A percentile compares a stretch with the other conserved stretches of the same genome.
These are phyloP conservation scores for Raja brachyura DNA, from an alignment of 2,113 vertebrate genomes.

Conservation along the genomic window DNA sequence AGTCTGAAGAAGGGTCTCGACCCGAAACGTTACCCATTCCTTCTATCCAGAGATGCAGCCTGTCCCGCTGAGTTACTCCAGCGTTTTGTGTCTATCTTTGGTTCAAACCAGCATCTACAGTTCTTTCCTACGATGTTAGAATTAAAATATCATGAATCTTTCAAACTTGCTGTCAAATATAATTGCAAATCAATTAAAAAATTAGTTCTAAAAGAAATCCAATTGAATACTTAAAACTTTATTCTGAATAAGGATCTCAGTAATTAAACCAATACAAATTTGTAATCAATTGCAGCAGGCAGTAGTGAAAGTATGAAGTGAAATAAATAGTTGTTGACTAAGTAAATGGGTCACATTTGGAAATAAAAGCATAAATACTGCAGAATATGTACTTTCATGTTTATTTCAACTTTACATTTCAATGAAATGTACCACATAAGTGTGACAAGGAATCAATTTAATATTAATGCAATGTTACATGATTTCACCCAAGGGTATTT, in stretches of 20 bases:
- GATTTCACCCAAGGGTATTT: not conserved
- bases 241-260: slow-evolving; percentile 42
- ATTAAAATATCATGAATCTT: not conserved
- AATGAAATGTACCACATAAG: not conserved
- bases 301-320: slow-evolving; percentile 3
- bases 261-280: slow-evolving; percentile 44
- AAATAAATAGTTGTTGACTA: not conserved
- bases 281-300: slow-evolving; percentile 39
- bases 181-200: not conserved
- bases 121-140: too few species aligned
- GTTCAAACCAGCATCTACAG: too few species aligned
- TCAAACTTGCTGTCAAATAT: not conserved
- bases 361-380: not conserved
- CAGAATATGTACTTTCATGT: not conserved
- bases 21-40: too few species aligned
- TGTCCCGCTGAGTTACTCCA: too few species aligned
- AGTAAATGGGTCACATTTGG: slow-evolving; percentile 15
- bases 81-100: too few species aligned
- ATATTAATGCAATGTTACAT: not conserved
- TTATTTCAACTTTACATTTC: not conserved
- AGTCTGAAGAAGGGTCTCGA: too few species aligned
- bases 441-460: not conserved
- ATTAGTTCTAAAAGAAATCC: not conserved
- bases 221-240: slow-evolving; percentile 39
- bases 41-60: too few species aligned